Conservation (phyloP, 2,113 vertebrate genomes). For the Sturnira hondurensis region DNA sequence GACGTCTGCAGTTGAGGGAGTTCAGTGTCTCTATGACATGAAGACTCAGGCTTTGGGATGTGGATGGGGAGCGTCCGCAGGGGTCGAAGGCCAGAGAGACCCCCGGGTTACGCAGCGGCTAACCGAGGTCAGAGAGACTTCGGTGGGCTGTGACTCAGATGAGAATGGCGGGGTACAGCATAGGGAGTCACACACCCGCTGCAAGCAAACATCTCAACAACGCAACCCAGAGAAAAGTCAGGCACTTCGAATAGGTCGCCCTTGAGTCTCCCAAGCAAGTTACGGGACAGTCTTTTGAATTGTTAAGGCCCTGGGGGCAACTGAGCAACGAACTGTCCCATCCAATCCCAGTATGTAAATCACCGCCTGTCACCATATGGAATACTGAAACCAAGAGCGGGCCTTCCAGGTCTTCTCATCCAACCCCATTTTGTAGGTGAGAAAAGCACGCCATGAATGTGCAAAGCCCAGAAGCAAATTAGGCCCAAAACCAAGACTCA, state of each 20-base stretch:
- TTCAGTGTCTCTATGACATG: background rate
- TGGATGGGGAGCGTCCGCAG: background rate
- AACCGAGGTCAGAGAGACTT: background rate
- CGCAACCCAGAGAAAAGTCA: background rate
- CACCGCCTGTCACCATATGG: background rate
- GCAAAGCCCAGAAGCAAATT: background rate
- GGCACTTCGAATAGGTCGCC: background rate
- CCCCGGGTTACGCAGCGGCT: background rate
- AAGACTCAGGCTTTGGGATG: background rate
- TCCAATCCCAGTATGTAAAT: background rate
- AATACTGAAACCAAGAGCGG: background rate
- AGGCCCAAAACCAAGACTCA: background rate
- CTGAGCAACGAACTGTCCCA: background rate
- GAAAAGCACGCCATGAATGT: background rate
- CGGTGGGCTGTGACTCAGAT: background rate
- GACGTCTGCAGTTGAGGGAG: background rate
- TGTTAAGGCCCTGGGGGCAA: background rate
- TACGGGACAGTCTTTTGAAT: background rate
- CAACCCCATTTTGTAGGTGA: background rate
- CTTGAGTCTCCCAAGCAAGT: background rate
- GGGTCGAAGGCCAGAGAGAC: background rate
- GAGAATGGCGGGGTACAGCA: rapidly evolving
- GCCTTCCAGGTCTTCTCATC: background rate
- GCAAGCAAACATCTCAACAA: background rate
- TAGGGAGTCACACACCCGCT: rapidly evolving